Evolutionary conservation across 2,797 vertebrate genomes (phyloP).

Genomic region (Geotrypetes seraphini): DNA sequence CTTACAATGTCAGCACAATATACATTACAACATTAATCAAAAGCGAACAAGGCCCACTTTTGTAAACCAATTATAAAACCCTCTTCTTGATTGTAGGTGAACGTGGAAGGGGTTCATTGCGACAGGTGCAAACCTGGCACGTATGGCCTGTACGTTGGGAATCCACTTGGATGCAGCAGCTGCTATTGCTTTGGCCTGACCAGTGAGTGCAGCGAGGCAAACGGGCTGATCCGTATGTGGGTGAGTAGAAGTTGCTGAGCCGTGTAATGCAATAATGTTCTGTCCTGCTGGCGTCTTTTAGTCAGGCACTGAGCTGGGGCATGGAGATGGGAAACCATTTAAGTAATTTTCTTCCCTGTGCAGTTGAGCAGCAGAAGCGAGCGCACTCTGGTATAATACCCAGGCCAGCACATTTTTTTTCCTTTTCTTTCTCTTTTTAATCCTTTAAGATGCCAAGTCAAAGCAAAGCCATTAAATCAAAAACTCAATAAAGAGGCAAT

Average conservation of each 20-base stretch:
- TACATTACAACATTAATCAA: no score
- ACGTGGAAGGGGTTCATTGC: conserved; percentile 79
- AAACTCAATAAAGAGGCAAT: neutral
- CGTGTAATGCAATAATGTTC: conserved; percentile 39
- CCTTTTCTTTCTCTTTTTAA: conserved; percentile 2
- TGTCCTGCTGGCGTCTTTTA: conserved; percentile 49
- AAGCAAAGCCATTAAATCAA: conserved; percentile 17
- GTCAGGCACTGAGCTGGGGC: conserved; percentile 30
- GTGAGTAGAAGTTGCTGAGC: conserved; percentile 66
- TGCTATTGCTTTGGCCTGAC: conserved; percentile 91
- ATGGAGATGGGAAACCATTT: conserved; percentile 34
- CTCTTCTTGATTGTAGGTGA: conserved; percentile 53
- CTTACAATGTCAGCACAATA: no score
- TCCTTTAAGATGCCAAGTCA: conserved; percentile 7
- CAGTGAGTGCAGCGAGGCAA: conserved; percentile 74
- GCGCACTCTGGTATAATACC: conserved; percentile 14
- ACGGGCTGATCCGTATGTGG: conserved; percentile 73
- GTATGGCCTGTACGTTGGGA: conserved; percentile 71
- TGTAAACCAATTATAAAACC: no score
- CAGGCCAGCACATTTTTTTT: conserved; percentile 7
- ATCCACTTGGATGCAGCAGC: conserved; percentile 85
- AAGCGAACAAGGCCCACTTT: no score
- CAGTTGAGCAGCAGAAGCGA: neutral
- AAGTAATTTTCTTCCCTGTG: conserved; percentile 23
- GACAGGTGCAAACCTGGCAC: conserved; percentile 71